Base-by-base conservation (phyloP, 2,113 vertebrate genomes). In the Microcebus murinus region DNA sequence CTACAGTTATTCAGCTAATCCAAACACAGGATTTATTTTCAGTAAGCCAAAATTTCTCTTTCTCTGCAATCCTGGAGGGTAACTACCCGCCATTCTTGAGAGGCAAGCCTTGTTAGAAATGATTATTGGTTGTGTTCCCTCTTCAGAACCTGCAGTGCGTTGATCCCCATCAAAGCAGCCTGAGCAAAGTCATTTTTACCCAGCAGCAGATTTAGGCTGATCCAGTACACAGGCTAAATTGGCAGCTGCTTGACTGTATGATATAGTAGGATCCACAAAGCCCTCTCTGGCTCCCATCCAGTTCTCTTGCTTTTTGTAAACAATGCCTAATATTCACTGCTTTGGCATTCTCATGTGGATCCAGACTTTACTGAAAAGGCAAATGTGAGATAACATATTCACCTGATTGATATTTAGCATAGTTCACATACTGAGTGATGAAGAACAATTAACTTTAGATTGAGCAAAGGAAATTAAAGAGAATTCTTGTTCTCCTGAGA, bases 121-220 rank as follows among this genome's bases (percentile, higher is more conserved):
- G 77, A 90, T 85, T 77, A 82, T 52, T 74, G 48, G n/a, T 95
- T 73, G 65, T 34, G 8, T 86, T 97, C 81, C 77, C 17, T 67
- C 18, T 91, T 88, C 39, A 94, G 48, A 91, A 57, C 12, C 34
- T 25, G 50, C 8, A 77, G 48, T 17, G 67, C 82, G 55, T 94
- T 95, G 77, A 81, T 68, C 27, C 8, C 45, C 17, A 70, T 89
- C 52, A 55, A 89, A 93, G 48, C 52, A 93, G 34, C 3, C 45
- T 52, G 25, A 87, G 59, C 13, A 55, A 76, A 88, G 10, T 6
- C 36, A 77, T 92, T 88, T 77, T 65, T 59, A 14, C 21, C 27
- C 17, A 42, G 61, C 4, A 61, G 59, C 81, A 85, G 34, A 59
- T 45, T 91, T 13, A 29, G 48, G 1, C 31, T 45, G 12, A 42